phyloP scores from a whole-genome alignment of 2,113 vertebrate genomes.

The Thamnophis sirtalis region DNA sequence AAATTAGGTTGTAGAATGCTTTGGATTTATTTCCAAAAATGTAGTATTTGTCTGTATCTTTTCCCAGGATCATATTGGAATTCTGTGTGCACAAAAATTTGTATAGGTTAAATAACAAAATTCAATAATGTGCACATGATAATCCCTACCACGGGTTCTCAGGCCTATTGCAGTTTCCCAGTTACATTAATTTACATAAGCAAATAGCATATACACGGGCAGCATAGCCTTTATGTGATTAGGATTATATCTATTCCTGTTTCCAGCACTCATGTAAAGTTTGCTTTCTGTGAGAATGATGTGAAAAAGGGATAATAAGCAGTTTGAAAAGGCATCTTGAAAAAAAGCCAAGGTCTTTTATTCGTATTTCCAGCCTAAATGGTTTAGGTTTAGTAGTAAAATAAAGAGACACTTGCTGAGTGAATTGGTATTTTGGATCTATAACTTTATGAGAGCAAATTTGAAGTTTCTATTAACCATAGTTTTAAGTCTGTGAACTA shows the following conservation, averaged over 20 bases:
- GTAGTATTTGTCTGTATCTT: background rate
- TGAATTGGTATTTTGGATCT: background rate
- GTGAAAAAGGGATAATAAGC: background rate
- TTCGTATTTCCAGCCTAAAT: background rate
- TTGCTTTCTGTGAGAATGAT: background rate
- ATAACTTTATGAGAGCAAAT: background rate
- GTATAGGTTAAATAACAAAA: background rate
- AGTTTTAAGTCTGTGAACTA: background rate
- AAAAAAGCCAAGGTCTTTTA: background rate
- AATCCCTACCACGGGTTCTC: background rate
- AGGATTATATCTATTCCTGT: background rate
- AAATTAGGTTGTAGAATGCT: background rate
- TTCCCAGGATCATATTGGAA: background rate
- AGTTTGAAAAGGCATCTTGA: background rate
- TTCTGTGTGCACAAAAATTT: background rate
- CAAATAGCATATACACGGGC: background rate
- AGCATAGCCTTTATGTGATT: background rate
- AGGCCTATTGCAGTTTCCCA: background rate
- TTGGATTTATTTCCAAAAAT: background rate
- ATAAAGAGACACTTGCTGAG: background rate
- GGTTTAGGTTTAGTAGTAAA: background rate
- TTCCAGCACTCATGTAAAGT: background rate
- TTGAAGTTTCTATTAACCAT: background rate
- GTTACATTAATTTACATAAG: background rate
- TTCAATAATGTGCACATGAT: background rate